phyloP scores from a whole-genome alignment of 2,888 invertebrate genomes.

The Magallana nippona region DNA sequence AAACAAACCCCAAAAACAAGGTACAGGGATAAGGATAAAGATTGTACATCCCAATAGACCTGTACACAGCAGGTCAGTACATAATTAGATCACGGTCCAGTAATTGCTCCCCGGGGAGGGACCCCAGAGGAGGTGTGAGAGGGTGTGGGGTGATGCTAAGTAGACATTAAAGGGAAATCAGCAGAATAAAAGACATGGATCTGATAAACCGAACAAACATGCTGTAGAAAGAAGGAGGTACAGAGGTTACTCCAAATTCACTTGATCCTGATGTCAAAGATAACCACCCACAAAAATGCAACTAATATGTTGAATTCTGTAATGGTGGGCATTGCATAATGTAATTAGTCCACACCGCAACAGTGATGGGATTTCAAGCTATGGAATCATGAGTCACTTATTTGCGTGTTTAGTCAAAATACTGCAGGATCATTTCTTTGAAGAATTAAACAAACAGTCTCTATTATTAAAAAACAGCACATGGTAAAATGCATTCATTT shows the following conservation, averaged over 20 bases:
- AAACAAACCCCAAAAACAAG: too few relatives aligned
- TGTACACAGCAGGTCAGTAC: not conserved
- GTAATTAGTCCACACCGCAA: conserved; percentile 10
- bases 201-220: conserved; percentile 1
- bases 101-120: conserved; percentile 1
- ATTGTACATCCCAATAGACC: not conserved
- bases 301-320: conserved; percentile 25
- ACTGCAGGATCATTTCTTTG: not conserved
- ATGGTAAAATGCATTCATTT: not conserved
- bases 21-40: too few relatives aligned
- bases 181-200: not conserved
- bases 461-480: not conserved
- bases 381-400: not conserved
- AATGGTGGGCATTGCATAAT: conserved; percentile 10
- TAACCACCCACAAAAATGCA: conserved; percentile 31
- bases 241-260: not conserved
- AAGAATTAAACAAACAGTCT: conserved; percentile 27
- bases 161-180: conserved; percentile 13
- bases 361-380: conserved; percentile 13
- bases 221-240: not conserved
- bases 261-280: conserved; percentile 7
- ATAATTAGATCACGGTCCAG: conserved; percentile 26
- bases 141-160: not conserved
- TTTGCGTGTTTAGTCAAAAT: conserved; percentile 7
- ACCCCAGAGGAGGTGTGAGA: not conserved